A percentile compares a stretch with the other conserved stretches of the same genome.
phyloP scores from a whole-genome alignment of 2,797 vertebrate genomes.

The Carcharodon carcharias region DNA sequence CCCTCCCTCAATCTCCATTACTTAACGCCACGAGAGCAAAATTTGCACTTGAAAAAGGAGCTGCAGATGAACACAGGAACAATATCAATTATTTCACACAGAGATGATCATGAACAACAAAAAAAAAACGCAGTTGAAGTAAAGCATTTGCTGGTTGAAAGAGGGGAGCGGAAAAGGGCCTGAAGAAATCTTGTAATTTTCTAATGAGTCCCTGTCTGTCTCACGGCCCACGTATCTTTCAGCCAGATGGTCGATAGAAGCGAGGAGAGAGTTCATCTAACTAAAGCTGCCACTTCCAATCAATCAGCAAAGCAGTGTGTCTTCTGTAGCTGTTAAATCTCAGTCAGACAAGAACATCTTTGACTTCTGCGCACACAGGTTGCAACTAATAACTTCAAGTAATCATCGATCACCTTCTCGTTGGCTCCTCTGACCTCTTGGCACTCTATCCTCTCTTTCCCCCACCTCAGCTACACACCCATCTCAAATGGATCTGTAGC shows the following conservation, averaged over 20 bases:
- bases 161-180: constrained; percentile 43
- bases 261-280: constrained; percentile 62
- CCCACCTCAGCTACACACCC: background rate
- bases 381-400: background rate
- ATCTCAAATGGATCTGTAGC: background rate
- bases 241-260: constrained; percentile 61
- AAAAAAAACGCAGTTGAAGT: constrained; percentile 33
- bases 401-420: background rate
- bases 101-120: constrained; percentile 40
- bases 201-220: constrained; percentile 45
- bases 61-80: background rate
- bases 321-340: constrained; percentile 48
- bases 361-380: background rate
- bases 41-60: constrained; percentile 25
- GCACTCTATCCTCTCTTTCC: background rate
- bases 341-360: constrained; percentile 44
- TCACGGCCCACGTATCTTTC: constrained; percentile 48
- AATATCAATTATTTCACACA: constrained; percentile 43
- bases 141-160: constrained; percentile 50
- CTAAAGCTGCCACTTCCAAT: constrained; percentile 68
- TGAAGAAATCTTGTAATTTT: constrained; percentile 46
- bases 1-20: background rate
- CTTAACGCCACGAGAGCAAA: background rate
- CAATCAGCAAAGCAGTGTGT: constrained; percentile 53
- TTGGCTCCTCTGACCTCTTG: background rate